Evolutionary conservation across 1,140 invertebrate species (phyloP).

Genomic region (Eubasilissa regina): DNA sequence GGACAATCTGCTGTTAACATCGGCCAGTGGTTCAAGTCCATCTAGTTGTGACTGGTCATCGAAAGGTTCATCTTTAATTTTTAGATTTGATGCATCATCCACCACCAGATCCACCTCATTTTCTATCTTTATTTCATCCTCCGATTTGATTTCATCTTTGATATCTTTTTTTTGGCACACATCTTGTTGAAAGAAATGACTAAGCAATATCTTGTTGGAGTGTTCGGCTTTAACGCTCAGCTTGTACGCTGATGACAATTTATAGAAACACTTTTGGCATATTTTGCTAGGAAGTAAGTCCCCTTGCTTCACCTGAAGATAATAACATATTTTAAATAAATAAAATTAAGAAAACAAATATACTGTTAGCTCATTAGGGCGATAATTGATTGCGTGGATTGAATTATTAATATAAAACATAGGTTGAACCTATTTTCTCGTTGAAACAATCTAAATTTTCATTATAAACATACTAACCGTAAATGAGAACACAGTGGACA

Average conservation of each 20-base stretch:
- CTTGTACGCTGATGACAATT: not conserved
- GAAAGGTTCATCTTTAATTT: not conserved
- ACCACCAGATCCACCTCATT: not conserved
- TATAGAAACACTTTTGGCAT: not conserved
- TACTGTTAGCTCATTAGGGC: no score
- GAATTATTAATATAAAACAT: no score
- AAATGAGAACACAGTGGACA: slow-evolving; percentile 2
- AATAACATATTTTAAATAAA: no score
- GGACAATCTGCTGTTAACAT: not conserved
- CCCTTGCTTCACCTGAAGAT: not conserved
- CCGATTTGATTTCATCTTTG: no score
- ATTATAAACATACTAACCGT: not conserved
- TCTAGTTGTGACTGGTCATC: not conserved
- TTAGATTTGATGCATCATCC: not conserved
- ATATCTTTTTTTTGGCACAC: no score
- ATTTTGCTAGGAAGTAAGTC: not conserved
- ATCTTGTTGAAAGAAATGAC: not conserved
- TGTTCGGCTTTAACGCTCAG: not conserved
- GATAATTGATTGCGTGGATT: no score
- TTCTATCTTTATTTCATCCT: no score
- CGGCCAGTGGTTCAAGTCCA: no score
- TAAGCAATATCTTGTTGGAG: not conserved
- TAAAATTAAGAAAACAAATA: no score
- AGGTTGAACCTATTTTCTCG: no score
- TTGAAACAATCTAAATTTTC: no score